Evolutionary conservation across 2,888 invertebrate genomes (phyloP).

Genomic region (Acleris emargana): DNA sequence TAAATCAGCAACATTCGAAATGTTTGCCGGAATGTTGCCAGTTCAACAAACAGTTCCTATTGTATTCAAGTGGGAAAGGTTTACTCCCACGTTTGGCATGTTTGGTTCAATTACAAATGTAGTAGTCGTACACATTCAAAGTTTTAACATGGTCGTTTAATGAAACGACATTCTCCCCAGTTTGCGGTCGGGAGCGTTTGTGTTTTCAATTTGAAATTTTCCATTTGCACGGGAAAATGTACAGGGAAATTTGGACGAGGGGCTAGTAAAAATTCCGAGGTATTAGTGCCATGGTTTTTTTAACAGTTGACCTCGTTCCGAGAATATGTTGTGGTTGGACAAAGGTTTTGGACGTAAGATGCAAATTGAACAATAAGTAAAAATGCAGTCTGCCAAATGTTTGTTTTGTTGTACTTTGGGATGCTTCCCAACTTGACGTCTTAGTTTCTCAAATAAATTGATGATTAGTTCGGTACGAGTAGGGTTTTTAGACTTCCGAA

Average conservation of each 20-base stretch:
- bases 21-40: background rate
- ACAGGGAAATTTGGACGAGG: conserved; percentile 10
- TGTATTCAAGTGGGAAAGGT: background rate
- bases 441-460: no score
- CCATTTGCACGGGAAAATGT: conserved; percentile 19
- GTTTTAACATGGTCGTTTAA: conserved; percentile 16
- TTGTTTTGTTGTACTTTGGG: no score
- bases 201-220: conserved; percentile 26
- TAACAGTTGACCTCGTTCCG: no score
- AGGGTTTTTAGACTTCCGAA: no score
- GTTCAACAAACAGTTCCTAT: background rate
- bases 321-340: no score
- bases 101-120: conserved; percentile 21
- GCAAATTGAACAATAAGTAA: background rate
- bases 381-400: no score
- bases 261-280: background rate
- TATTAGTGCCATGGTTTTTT: background rate
- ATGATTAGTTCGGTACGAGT: no score
- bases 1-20: no score
- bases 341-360: background rate
- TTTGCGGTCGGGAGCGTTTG: conserved; percentile 15
- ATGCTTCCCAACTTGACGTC: no score
- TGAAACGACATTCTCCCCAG: conserved; percentile 11
- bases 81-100: conserved; percentile 15
- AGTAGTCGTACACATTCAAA: conserved; percentile 10